Base-by-base conservation (phyloP, 2,888 invertebrate species). In the Sarcophaga subvicina region DNA sequence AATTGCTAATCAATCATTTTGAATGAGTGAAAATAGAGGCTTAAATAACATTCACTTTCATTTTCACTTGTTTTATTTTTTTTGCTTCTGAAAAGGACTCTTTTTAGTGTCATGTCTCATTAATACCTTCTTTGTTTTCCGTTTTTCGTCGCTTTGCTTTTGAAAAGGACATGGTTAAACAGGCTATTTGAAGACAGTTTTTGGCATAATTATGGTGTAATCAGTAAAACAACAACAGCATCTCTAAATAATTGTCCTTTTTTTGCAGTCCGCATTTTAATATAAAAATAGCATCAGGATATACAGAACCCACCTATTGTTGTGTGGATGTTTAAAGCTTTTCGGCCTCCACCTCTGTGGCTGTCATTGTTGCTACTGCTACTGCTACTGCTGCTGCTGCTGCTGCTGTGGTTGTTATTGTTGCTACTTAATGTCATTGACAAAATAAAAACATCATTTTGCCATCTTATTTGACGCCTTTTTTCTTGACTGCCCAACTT, bases 1-100 rank as follows among this genome's bases (percentile, higher is more conserved):
- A 92, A 92, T 92, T 92, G 92, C 92, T 91, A 92, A 92, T 92
- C 92, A 92, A 92, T 92, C 92, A 92, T 92, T 79, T 69, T 67
- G 71, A 67, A 64, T 67, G 85, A 73, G 73, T 69, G 66, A 62
- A 25, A 20, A 37, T 60, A 60, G 54, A 54, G 75, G 73, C 78
- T 73, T 83, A 69, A 69, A 4, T 17, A 20, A 25, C 64, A 73
- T 17, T 49, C 59, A 83, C 25, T 67, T 79, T 54, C 62, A n/a
- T 11, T 37, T 37, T 1, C 37, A 37, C 37, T 37, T 80, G 62
- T 87, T 64, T 22, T 11, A 67, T 87, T 47, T 22, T 59, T 4
- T 59, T 49, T 14, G 11, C 14, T 62, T 62, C 25, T 66, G 37
- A 47, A 72, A 82, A 80, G 64, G 80, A 80, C 85, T 59, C 72